Evolutionary conservation across 35 echinoderm and acorn worm genomes (phyloP).

Genomic region (Apostichopus japonicus): DNA sequence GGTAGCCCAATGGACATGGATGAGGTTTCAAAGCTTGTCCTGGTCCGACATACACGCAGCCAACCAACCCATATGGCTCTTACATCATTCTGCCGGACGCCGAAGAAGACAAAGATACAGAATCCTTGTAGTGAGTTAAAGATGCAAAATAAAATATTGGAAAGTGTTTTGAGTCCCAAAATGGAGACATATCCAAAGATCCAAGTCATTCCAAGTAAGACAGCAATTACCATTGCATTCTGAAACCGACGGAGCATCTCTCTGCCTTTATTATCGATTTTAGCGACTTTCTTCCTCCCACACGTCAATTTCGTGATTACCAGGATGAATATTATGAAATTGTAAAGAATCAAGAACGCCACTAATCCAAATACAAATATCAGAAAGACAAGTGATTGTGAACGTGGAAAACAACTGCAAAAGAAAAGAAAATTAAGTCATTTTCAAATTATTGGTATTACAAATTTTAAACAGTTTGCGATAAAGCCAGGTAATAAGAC

Average conservation of each 20-base stretch:
- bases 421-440: neutral
- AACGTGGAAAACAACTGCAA: slow-evolving; percentile 66
- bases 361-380: slow-evolving; percentile 45
- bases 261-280: neutral
- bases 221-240: neutral
- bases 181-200: slow-evolving; percentile 8
- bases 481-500: no score
- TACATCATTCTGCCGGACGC: neutral
- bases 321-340: slow-evolving; percentile 58
- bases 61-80: neutral
- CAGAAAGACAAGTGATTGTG: slow-evolving; percentile 42
- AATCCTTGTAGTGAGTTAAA: slow-evolving; percentile 35
- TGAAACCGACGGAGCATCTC: slow-evolving; percentile 4
- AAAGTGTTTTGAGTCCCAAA: neutral
- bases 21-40: no score
- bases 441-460: no score
- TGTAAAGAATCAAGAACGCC: slow-evolving; percentile 49
- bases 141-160: slow-evolving; percentile 15
- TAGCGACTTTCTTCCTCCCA: slow-evolving; percentile 9
- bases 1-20: neutral
- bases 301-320: slow-evolving; percentile 68
- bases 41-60: neutral
- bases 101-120: slow-evolving; percentile 14
- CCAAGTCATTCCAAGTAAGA: slow-evolving; percentile 43
- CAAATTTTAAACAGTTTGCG: no score